Conservation (phyloP, 2,797 vertebrate species). For the Cebuella pygmaea region DNA sequence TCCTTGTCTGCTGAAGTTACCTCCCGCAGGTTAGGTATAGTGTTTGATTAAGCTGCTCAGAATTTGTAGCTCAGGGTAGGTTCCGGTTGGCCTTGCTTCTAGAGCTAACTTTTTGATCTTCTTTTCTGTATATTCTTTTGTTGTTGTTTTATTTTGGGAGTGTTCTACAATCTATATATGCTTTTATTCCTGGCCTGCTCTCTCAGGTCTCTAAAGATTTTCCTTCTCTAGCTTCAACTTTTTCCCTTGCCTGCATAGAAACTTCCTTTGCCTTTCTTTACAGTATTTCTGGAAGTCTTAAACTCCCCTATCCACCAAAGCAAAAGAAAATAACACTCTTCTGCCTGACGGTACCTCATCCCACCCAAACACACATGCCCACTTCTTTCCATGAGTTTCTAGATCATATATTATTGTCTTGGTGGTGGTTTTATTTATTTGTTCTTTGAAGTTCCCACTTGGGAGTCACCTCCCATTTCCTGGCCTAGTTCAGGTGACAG, state of each 20-base stretch:
- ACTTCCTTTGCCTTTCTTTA: neutral
- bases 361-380: neutral
- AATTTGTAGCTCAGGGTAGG: neutral
- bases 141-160: no score
- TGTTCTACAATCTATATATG: no score
- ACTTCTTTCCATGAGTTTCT: neutral
- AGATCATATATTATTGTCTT: neutral
- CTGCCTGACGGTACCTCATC: neutral
- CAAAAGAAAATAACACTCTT: neutral
- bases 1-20: neutral
- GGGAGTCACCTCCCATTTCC: neutral
- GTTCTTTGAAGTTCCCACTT: neutral
- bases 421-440: neutral
- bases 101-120: neutral
- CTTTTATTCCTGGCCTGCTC: neutral
- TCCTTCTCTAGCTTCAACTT: neutral
- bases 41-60: neutral
- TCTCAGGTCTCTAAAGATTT: neutral
- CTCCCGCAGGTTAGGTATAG: neutral
- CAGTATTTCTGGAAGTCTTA: neutral
- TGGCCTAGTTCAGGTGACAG: neutral
- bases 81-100: neutral
- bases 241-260: neutral
- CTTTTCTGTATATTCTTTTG: neutral
- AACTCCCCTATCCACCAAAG: neutral